A percentile compares a stretch with the other conserved stretches of the same genome.
Evolutionary conservation across 2,113 vertebrate species (phyloP).

Genomic region (Stercorarius parasiticus): DNA sequence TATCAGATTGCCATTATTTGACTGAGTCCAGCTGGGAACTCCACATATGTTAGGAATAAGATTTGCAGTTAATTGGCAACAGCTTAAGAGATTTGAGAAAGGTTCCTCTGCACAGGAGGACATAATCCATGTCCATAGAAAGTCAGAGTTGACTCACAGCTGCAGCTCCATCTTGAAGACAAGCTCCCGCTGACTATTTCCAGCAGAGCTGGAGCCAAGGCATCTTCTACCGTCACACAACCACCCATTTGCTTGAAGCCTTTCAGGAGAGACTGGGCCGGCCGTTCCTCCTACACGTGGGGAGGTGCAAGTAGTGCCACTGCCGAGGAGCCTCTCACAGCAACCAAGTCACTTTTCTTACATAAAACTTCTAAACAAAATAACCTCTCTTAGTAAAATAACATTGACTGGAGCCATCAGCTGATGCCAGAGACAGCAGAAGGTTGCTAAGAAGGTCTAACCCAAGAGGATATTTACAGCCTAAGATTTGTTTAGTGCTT

Average conservation of each 20-base stretch:
- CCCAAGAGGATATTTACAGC: constrained; percentile 66
- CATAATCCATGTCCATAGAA: background rate
- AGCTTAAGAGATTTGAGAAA: background rate
- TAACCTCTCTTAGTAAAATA: constrained; percentile 40
- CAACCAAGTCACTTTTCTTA: background rate
- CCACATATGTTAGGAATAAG: background rate
- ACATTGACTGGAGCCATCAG: constrained; percentile 4
- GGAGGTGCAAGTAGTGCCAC: background rate
- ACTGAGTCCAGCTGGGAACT: background rate
- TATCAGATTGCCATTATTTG: background rate
- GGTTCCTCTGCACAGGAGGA: background rate
- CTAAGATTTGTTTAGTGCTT: constrained; percentile 56
- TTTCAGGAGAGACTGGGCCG: background rate
- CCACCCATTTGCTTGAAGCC: background rate
- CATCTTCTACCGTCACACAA: background rate
- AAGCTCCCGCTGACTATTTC: background rate
- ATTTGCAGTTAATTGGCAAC: background rate
- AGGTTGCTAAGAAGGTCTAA: constrained; percentile 42
- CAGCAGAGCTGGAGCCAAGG: background rate
- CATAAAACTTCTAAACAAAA: constrained; percentile 33
- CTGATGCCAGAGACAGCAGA: constrained; percentile 42
- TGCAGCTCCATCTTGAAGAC: background rate
- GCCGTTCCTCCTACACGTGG: accelerated
- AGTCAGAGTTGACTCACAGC: background rate
- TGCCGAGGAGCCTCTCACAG: background rate